Evolutionary conservation across 2,113 vertebrate genomes (phyloP).

Genomic region (Sorex araneus): DNA sequence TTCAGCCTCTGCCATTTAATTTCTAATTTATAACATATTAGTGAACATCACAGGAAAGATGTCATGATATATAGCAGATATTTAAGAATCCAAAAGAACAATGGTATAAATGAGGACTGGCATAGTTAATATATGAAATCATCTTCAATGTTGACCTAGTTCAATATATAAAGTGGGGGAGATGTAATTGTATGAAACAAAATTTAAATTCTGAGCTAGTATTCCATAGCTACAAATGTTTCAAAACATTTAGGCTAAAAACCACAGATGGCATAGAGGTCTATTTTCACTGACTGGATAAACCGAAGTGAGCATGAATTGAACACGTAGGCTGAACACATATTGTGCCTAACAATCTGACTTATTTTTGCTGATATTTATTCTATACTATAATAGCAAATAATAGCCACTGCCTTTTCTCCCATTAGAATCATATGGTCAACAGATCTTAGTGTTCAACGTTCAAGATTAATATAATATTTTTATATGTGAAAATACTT

Average conservation of each 20-base stretch:
- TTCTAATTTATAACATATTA: background rate
- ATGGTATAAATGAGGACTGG: background rate
- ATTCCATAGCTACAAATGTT: background rate
- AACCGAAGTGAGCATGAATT: background rate
- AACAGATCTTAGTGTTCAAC: background rate
- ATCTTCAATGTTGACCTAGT: background rate
- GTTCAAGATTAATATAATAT: background rate
- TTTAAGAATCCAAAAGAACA: background rate
- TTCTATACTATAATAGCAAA: background rate
- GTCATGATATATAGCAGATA: background rate
- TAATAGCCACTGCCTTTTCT: rapidly evolving
- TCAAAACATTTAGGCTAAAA: background rate
- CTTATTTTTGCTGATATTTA: background rate
- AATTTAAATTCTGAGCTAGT: background rate
- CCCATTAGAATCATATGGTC: background rate
- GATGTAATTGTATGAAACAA: background rate
- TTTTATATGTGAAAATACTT: background rate
- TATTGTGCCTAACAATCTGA: too few relatives aligned
- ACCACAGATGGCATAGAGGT: background rate
- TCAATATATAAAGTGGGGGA: background rate
- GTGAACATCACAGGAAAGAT: background rate
- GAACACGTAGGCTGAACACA: too few relatives aligned
- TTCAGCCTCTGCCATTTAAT: background rate
- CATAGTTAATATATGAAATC: background rate
- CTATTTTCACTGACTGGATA: background rate